A percentile compares a stretch with the other conserved stretches of the same genome.
These are phyloP conservation scores for Phortica okadai DNA, from an alignment of 2,888 invertebrate genomes.

Conservation along the genomic window DNA sequence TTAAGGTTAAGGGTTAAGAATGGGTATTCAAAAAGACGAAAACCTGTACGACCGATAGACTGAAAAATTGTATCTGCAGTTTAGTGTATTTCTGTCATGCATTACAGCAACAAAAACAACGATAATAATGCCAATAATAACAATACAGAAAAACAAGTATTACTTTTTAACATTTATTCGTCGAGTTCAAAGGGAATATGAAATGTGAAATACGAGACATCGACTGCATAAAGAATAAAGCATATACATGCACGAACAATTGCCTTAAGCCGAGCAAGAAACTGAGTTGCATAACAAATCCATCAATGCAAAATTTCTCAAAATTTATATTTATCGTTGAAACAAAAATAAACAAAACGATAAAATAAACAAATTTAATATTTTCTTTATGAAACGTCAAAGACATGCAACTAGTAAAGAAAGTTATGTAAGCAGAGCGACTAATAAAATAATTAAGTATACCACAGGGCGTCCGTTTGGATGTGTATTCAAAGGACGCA, in stretches of 20 bases:
- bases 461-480: not conserved
- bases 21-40: too few species aligned
- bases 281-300: too few species aligned
- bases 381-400: too few species aligned
- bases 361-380: too few species aligned
- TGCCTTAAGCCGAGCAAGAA: too few species aligned
- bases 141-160: slow-evolving; percentile 7
- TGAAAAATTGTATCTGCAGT: not conserved
- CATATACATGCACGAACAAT: not conserved
- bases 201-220: slow-evolving; percentile 1
- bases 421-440: not conserved
- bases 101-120: not conserved
- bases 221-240: not conserved
- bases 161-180: not conserved
- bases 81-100: not conserved
- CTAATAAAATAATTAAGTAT: not conserved
- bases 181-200: not conserved
- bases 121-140: not conserved
- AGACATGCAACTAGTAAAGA: not conserved
- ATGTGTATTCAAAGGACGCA: not conserved
- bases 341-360: too few species aligned
- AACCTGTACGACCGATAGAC: not conserved
- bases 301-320: too few species aligned
- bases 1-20: too few species aligned
- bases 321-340: too few species aligned